These are phyloP conservation scores for Tryphoninae sp. DNA, from an alignment of 2,888 invertebrate species.

Conservation along the genomic window DNA sequence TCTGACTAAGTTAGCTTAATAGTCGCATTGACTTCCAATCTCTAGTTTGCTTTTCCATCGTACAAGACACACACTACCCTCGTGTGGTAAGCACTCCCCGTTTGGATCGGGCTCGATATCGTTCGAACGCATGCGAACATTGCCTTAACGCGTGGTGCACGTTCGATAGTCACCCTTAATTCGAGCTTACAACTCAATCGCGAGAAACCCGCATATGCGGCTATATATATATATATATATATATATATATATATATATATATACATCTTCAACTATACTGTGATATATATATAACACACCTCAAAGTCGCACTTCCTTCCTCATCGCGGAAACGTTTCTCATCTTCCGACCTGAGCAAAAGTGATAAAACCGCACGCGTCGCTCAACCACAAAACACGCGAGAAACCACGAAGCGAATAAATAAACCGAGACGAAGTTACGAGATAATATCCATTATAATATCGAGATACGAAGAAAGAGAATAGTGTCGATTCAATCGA, in stretches of 20 bases:
- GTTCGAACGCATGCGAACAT: constrained; percentile 67
- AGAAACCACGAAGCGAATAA: not conserved
- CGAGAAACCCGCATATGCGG: constrained; percentile 37
- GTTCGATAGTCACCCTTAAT: constrained; percentile 63
- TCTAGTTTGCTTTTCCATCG: constrained; percentile 25
- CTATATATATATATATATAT: not conserved
- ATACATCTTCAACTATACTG: constrained; percentile 1
- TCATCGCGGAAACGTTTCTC: not conserved
- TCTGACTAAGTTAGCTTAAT: constrained; percentile 27
- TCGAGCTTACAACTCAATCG: constrained; percentile 70
- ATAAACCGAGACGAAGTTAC: not conserved
- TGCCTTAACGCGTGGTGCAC: constrained; percentile 44
- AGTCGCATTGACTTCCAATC: constrained; percentile 24
- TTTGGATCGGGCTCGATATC: constrained; percentile 60
- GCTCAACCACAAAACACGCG: constrained; percentile 11
- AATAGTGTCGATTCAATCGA: not conserved
- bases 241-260: not conserved
- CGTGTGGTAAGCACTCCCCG: not conserved
- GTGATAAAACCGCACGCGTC: constrained; percentile 34
- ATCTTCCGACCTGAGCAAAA: not conserved
- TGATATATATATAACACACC: constrained; percentile 25
- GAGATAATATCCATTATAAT: not conserved
- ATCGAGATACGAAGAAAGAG: not conserved
- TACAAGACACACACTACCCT: not conserved
- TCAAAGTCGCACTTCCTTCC: constrained; percentile 32